Evolutionary conservation across 2,888 invertebrate species (phyloP).

Genomic region (Lycia hirtaria): DNA sequence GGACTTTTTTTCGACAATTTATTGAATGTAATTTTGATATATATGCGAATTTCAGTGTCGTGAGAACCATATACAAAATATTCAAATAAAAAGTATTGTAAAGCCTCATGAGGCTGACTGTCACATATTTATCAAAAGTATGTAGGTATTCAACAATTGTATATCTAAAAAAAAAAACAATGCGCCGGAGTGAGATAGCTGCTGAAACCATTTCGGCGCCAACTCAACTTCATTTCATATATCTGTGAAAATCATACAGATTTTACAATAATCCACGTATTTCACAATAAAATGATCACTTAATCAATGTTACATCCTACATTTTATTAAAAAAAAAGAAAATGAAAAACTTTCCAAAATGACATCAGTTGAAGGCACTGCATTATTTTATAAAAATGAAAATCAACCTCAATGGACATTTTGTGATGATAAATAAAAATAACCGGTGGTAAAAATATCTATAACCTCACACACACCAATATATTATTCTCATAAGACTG

Average conservation of each 20-base stretch:
- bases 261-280: background rate
- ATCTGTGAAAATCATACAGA: too few relatives aligned
- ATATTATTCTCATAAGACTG: conserved; percentile 1
- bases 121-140: too few relatives aligned
- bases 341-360: conserved; percentile 52
- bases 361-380: conserved; percentile 77
- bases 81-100: too few relatives aligned
- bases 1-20: too few relatives aligned
- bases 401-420: conserved; percentile 41
- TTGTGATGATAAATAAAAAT: conserved; percentile 51
- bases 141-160: too few relatives aligned
- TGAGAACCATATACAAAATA: too few relatives aligned
- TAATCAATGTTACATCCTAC: background rate
- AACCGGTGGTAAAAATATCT: conserved; percentile 29
- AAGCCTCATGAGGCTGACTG: too few relatives aligned
- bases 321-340: conserved; percentile 45
- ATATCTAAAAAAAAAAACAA: too few relatives aligned
- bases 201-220: too few relatives aligned
- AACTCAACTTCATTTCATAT: background rate
- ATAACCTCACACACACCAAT: conserved; percentile 9
- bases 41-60: too few relatives aligned
- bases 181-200: too few relatives aligned
- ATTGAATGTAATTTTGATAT: too few relatives aligned
- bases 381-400: conserved; percentile 58
- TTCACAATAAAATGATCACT: background rate